Conservation (phyloP, 2,888 invertebrate genomes). For the Hartigia nigra region DNA sequence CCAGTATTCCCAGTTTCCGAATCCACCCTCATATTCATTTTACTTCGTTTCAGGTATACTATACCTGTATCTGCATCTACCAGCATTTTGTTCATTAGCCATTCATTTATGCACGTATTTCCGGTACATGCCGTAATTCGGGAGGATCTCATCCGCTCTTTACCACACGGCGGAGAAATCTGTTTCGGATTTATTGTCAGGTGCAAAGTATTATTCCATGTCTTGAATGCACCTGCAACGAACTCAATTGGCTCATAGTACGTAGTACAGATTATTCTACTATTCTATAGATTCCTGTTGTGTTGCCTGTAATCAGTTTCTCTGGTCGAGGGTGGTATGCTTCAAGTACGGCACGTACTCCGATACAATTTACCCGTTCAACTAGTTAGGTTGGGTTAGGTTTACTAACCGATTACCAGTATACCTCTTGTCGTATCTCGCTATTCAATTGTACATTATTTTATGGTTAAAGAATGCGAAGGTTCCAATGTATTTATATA, state of each 20-base stretch:
- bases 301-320: not conserved
- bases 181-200: not conserved
- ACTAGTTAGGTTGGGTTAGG: not conserved
- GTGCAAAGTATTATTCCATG: conserved; percentile 32
- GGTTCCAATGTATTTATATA: not conserved
- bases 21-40: not conserved
- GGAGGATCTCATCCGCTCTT: not conserved
- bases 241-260: conserved; percentile 30
- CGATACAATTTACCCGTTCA: not conserved
- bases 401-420: not conserved
- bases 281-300: not conserved
- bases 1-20: not conserved
- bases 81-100: not conserved
- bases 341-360: not conserved
- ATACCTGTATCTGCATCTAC: not conserved
- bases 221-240: conserved; percentile 41
- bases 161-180: not conserved
- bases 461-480: not conserved
- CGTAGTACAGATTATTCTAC: not conserved
- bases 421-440: not conserved
- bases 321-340: not conserved
- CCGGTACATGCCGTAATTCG: not conserved
- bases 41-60: not conserved
- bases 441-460: not conserved
- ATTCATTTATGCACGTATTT: not conserved